Conservation (phyloP, 2,797 vertebrate genomes). For the Pristis pectinata region DNA sequence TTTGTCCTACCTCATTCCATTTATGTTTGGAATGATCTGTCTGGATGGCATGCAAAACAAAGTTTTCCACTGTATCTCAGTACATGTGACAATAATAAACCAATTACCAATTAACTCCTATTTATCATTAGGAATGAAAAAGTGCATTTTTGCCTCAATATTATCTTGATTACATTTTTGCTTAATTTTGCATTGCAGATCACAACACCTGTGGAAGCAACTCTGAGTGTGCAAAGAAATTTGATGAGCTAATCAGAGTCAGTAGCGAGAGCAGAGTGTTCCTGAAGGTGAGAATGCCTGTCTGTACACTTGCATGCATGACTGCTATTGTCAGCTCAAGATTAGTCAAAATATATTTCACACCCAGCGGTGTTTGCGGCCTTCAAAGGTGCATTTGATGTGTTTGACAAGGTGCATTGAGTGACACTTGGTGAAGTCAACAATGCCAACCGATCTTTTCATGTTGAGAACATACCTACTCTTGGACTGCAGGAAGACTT, state of each 20-base stretch:
- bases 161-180: slow-evolving; percentile 3
- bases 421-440: slow-evolving; percentile 72
- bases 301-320: slow-evolving; percentile 44
- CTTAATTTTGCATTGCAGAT: slow-evolving; percentile 53
- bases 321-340: slow-evolving; percentile 60
- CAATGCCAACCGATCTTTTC: slow-evolving; percentile 59
- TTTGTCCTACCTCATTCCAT: too few species aligned
- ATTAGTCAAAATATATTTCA: slow-evolving; percentile 78
- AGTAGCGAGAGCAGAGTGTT: slow-evolving; percentile 56
- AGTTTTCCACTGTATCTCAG: too few species aligned
- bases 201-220: slow-evolving; percentile 55
- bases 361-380: slow-evolving; percentile 69
- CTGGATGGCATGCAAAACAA: too few species aligned
- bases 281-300: slow-evolving; percentile 64
- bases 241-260: slow-evolving; percentile 41
- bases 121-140: neutral
- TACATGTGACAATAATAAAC: too few species aligned
- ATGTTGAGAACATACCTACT: slow-evolving; percentile 61
- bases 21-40: too few species aligned
- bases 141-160: neutral
- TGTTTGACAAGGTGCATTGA: slow-evolving; percentile 65
- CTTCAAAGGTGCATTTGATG: slow-evolving; percentile 72
- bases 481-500: slow-evolving; percentile 60
- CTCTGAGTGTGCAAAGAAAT: slow-evolving; percentile 45
- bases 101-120: too few species aligned